Evolutionary conservation across 2,113 vertebrate genomes (phyloP), one percentile per base, ranked within the genome.

Genomic region (Dryoscopus gambensis): DNA sequence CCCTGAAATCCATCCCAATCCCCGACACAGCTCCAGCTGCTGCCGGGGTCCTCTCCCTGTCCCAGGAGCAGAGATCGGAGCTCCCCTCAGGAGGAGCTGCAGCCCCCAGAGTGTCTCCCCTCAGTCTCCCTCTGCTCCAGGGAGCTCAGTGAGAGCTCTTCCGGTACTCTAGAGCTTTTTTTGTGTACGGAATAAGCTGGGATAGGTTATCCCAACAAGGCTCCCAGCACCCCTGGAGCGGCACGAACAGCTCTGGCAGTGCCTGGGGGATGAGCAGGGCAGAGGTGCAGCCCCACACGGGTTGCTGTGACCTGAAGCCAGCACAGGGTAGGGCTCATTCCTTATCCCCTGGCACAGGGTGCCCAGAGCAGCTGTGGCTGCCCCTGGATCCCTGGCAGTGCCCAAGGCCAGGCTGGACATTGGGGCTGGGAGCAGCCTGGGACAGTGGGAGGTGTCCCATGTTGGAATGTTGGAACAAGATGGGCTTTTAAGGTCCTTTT

Each of bases 351-450:
- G 7, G 25, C 16, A 25, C 67, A 13, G 23, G 3, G 1, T 71
- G 25, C 25, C 25, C 57, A 47, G 40, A 46, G 81, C n/a, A n/a
- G 49, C 49, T 74, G 69, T 3, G 39, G 33, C 74, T 87, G 55
- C 46, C 55, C 33, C 33, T 60, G 73, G 33, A 62, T 53, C 46
- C 55, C 39, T 62, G 64, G 62, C 0, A 30, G n/a, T 40, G 47
- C 1, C 10, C 56, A n/a, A 62, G 64, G 56, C 39, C 47, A 14
- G 64, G 33, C 0, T 1, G 2, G 62, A 76, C 0, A n/a, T n/a
- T n/a, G 2, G 5, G 30, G 35, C 70, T 68, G 31, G 63, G 53
- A 30, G 15, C 56, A 55, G 0, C 65, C 49, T 35, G 56, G 24
- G 24, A 6, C 0, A 14, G 56, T 25, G 47, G 40, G 0, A 70